phyloP scores from a whole-genome alignment of 2,797 vertebrate genomes.

The Botia almorhae region DNA sequence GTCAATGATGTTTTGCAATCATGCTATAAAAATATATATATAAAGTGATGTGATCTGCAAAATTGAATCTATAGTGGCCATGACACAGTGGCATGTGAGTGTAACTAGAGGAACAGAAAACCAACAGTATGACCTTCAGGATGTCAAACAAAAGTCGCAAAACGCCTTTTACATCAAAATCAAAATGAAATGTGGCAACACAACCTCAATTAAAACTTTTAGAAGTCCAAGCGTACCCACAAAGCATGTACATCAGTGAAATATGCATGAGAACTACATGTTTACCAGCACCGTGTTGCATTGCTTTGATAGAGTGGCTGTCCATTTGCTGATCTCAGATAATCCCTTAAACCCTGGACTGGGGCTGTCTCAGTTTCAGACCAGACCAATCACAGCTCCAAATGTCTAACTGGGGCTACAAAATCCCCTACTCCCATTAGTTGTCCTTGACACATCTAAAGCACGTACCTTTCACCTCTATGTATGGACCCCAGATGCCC shows the following conservation, averaged over 20 bases:
- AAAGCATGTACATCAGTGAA: neutral
- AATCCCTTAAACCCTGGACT: slow-evolving; percentile 62
- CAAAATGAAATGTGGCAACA: neutral
- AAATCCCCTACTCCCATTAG: slow-evolving; percentile 64
- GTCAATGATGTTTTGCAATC: neutral
- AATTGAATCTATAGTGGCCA: neutral
- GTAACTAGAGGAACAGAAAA: neutral
- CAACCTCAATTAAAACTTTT: neutral
- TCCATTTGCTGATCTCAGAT: slow-evolving; percentile 56
- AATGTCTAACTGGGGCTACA: slow-evolving; percentile 43
- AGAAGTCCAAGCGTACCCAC: neutral
- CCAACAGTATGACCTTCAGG: slow-evolving; percentile 27
- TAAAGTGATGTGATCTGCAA: neutral
- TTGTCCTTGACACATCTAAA: slow-evolving; percentile 65
- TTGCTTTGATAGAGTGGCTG: slow-evolving; percentile 20
- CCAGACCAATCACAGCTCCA: slow-evolving; percentile 51
- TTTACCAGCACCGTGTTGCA: slow-evolving; percentile 22
- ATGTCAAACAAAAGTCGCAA: neutral
- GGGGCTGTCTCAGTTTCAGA: slow-evolving; percentile 51
- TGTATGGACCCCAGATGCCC: slow-evolving; percentile 53
- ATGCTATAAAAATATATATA: slow-evolving; percentile 31
- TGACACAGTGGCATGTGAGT: slow-evolving; percentile 9
- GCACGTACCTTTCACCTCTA: slow-evolving; percentile 58
- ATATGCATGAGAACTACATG: slow-evolving; percentile 11
- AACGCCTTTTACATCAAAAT: neutral